A percentile compares a stretch with the other conserved stretches of the same genome.
phyloP scores from a whole-genome alignment of 2,888 invertebrate genomes.

The Endotricha flammealis region DNA sequence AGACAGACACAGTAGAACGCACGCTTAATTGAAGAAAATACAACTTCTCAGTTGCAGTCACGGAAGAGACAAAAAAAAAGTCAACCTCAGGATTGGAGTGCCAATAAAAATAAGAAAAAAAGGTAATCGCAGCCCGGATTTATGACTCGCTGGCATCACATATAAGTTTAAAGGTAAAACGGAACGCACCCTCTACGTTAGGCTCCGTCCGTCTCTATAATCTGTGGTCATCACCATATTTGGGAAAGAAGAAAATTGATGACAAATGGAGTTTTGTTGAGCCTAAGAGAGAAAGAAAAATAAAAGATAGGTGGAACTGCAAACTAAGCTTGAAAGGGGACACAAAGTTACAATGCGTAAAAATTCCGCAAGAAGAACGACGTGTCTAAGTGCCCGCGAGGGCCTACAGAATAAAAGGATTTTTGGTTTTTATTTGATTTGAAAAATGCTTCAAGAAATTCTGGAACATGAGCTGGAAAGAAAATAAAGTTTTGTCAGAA shows the following conservation, averaged over 20 bases:
- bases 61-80: constrained; percentile 10
- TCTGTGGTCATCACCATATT: no score
- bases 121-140: no score
- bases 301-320: constrained; percentile 6
- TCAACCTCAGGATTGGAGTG: constrained; percentile 9
- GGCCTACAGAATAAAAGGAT: no score
- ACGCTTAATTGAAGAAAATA: constrained; percentile 1
- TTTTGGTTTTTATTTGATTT: no score
- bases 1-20: not conserved
- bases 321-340: constrained; percentile 7
- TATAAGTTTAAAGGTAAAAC: no score
- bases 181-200: no score
- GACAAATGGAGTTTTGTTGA: constrained; percentile 9
- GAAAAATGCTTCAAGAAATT: constrained; percentile 7
- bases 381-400: no score
- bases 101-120: constrained; percentile 7
- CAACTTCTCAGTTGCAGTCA: constrained; percentile 1
- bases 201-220: no score
- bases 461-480: constrained; percentile 7
- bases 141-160: no score
- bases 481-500: constrained; percentile 8
- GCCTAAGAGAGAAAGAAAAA: constrained; percentile 5
- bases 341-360: constrained; percentile 6
- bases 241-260: constrained; percentile 12
- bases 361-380: constrained; percentile 4